Base-by-base conservation (phyloP, 1,140 invertebrate genomes). In the Hycleus cichorii region DNA sequence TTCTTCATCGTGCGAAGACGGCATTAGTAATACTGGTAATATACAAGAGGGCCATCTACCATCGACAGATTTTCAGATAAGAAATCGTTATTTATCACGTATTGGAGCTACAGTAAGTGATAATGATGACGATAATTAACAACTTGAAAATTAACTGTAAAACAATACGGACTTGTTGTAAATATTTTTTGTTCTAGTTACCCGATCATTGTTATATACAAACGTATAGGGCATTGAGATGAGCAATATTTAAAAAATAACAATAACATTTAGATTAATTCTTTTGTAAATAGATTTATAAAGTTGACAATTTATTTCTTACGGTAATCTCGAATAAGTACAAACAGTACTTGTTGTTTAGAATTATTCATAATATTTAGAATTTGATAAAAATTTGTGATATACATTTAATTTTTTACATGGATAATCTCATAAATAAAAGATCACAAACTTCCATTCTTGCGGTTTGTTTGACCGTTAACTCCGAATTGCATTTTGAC, bases 31-130 rank as follows among this genome's bases (percentile, higher is more conserved):
- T 32, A 42, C 11, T 32, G 32, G 32, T 32, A 32, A 32, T 32
- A 32, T 32, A 4, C 32, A 32, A 32, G 44, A 52, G n/a, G 38
- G 42, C 7, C 74, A 76, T 2, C 59, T 80, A 51, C 76, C 81
- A 1, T 77, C 78, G 48, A 81, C 82, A n/a, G 81, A 83, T 58
- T 82, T 81, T 61, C 76, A 78, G 53, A 83, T 85, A 57, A 74
- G 83, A 56, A 85, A 84, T 73, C 75, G 83, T 58, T 85, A 84
- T 66, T 69, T 85, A 27, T 77, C 78, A 46, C 72, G 81, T 52
- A 79, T 84, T 53, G 83, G 82, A 65, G 80, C 80, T 57, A 72
- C 73, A 67, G 80, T 82, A 78, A 76, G 72, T 65, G 49, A 46
- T 12, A 56, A 44, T 45, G 56, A 52, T 57, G 52, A 57, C 42